A percentile compares a stretch with the other conserved stretches of the same genome.
Evolutionary conservation across 2,888 invertebrate genomes (phyloP).

Genomic region (Eupsilia transversa): DNA sequence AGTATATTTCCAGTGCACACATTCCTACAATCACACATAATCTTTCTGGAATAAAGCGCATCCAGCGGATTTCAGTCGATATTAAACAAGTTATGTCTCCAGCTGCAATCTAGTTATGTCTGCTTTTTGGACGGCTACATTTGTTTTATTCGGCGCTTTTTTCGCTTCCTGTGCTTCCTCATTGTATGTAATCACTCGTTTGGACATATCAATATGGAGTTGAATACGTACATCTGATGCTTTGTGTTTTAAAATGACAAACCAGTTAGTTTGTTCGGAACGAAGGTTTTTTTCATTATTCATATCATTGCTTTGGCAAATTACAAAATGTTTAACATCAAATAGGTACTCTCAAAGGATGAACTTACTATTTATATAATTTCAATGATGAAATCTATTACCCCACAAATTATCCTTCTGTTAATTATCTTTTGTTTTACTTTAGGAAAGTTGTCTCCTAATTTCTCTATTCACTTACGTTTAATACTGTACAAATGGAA

Average conservation of each 20-base stretch:
- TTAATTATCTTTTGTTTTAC: slow-evolving; percentile 11
- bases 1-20: background rate
- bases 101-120: background rate
- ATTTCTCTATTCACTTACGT: slow-evolving; percentile 40
- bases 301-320: background rate
- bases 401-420: background rate
- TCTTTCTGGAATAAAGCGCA: slow-evolving; percentile 31
- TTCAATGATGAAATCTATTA: background rate
- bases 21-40: slow-evolving; percentile 9
- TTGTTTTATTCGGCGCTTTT: slow-evolving; percentile 36
- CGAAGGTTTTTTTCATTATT: background rate
- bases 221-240: slow-evolving; percentile 17
- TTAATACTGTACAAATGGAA: slow-evolving; percentile 34
- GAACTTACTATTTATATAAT: background rate
- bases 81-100: slow-evolving; percentile 35
- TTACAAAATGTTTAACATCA: background rate
- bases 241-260: background rate
- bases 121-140: slow-evolving; percentile 36
- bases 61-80: slow-evolving; percentile 32
- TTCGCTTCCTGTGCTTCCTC: slow-evolving; percentile 9
- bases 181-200: slow-evolving; percentile 35
- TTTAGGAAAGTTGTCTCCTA: slow-evolving; percentile 18
- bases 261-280: background rate
- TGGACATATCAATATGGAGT: slow-evolving; percentile 35
- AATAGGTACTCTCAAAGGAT: background rate